Conservation (phyloP, 2,797 vertebrate species). For the Meda fulgida region DNA sequence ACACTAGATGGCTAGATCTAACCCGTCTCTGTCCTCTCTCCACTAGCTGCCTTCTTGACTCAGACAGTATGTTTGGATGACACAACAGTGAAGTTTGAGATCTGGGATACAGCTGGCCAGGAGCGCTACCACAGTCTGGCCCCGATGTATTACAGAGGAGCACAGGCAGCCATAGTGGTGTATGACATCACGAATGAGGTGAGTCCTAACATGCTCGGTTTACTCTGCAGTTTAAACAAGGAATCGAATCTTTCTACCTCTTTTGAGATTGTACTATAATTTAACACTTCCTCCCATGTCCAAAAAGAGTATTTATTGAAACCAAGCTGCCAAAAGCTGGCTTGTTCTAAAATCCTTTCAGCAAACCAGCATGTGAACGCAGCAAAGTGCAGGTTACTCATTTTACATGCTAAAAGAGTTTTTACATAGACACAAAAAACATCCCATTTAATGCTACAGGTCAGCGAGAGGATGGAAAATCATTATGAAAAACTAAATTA, state of each 20-base stretch:
- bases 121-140: constrained; percentile 99
- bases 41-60: constrained; percentile 96
- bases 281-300: not conserved
- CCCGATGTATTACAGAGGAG: constrained; percentile 99
- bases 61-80: constrained; percentile 99
- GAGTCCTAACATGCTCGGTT: constrained; percentile 62
- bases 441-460: not conserved
- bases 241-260: not conserved
- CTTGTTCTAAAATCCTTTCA: not conserved
- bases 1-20: not conserved
- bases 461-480: not conserved
- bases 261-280: not conserved
- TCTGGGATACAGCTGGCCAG: constrained; percentile 99
- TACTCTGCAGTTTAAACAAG: not conserved
- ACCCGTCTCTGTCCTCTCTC: constrained; percentile 55
- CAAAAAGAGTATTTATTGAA: not conserved
- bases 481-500: not conserved
- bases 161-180: constrained; percentile 98
- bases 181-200: constrained; percentile 99
- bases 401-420: not conserved
- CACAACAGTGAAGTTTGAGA: constrained; percentile 99
- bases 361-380: not conserved
- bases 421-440: not conserved
- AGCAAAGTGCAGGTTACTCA: no score
- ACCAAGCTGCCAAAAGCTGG: not conserved